phyloP scores from a whole-genome alignment of 2,113 vertebrate genomes.

The Anolis carolinensis region DNA sequence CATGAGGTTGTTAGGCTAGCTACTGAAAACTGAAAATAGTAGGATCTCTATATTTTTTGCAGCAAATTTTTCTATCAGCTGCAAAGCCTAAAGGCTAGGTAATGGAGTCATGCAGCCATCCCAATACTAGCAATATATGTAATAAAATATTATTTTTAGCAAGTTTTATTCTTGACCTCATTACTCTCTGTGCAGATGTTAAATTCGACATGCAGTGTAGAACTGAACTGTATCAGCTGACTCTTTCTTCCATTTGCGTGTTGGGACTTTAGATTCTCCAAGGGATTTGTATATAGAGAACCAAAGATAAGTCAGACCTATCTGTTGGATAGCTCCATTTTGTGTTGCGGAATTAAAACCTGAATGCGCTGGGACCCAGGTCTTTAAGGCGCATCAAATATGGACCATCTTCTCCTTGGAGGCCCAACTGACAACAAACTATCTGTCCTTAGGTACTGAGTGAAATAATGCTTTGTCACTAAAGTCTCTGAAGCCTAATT shows the following conservation, averaged over 20 bases:
- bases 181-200: neutral
- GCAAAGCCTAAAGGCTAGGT: neutral
- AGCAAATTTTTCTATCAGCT: neutral
- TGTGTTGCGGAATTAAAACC: neutral
- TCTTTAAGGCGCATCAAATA: neutral
- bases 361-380: too few species aligned
- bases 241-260: too few species aligned
- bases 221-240: neutral
- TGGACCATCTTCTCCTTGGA: too few species aligned
- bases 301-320: neutral
- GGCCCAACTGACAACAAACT: too few species aligned
- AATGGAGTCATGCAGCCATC: conserved; percentile 21
- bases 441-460: too few species aligned
- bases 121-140: neutral
- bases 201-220: neutral
- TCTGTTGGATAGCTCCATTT: neutral
- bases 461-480: too few species aligned
- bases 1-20: neutral
- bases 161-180: neutral
- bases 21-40: neutral
- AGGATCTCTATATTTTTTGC: neutral
- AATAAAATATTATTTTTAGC: neutral
- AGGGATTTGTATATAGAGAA: neutral
- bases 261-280: neutral
- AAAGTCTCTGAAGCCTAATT: too few species aligned